These are phyloP conservation scores for Chrysodeixis includens DNA, from an alignment of 2,888 invertebrate species.

Conservation along the genomic window DNA sequence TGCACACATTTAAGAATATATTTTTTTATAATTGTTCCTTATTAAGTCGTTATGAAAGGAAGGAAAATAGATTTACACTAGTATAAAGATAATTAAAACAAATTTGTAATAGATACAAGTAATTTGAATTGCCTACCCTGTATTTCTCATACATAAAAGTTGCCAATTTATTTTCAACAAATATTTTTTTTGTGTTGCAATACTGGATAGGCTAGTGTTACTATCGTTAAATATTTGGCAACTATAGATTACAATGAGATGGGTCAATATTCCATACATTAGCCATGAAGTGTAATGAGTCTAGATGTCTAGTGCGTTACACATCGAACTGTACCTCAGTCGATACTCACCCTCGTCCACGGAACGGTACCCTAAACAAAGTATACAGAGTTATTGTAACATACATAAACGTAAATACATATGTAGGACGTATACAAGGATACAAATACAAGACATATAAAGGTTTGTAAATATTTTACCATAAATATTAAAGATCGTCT, in stretches of 20 bases:
- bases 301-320: conserved; percentile 54
- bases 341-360: conserved; percentile 85
- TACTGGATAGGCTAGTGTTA: conserved; percentile 17
- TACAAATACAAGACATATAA: background rate
- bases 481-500: background rate
- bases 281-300: conserved; percentile 57
- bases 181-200: conserved; percentile 1
- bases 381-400: conserved; percentile 50
- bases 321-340: conserved; percentile 67
- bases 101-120: background rate
- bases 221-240: conserved; percentile 16
- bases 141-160: conserved; percentile 19
- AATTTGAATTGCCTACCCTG: conserved; percentile 14
- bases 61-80: conserved; percentile 1
- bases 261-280: conserved; percentile 44
- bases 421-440: background rate
- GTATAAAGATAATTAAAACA: background rate
- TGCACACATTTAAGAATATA: conserved; percentile 30
- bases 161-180: conserved; percentile 18
- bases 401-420: conserved; percentile 7
- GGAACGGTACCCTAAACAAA: conserved; percentile 81
- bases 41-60: background rate
- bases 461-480: background rate
- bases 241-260: conserved; percentile 48
- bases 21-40: background rate